These are phyloP conservation scores for Ellobius talpinus DNA, from an alignment of 2,113 vertebrate species.

Conservation along the genomic window DNA sequence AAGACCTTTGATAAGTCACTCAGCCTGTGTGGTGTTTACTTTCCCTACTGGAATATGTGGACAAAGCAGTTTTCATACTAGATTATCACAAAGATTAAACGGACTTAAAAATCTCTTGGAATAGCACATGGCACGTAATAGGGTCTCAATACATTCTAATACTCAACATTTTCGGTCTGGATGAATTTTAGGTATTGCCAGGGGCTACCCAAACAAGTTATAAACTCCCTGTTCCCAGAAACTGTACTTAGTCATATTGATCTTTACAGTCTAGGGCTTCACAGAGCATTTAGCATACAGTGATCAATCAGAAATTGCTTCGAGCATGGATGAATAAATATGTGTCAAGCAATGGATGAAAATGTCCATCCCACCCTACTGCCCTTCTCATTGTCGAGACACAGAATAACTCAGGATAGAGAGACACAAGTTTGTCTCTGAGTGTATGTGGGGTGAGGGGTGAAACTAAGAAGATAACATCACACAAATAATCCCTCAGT, in stretches of 20 bases:
- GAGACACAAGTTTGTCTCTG: neutral
- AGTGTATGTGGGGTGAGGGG: neutral
- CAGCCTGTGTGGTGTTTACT: neutral
- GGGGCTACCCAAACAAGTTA: neutral
- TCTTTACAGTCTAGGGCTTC: neutral
- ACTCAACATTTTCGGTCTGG: neutral
- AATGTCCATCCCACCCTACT: no score
- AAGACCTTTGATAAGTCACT: neutral
- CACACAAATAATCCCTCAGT: constrained; percentile 37
- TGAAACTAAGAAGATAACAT: neutral
- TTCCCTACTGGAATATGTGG: neutral
- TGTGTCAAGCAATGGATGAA: no score
- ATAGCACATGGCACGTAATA: neutral
- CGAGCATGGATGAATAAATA: neutral
- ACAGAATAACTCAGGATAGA: neutral
- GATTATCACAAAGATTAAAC: neutral
- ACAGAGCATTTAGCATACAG: neutral
- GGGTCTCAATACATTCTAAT: neutral
- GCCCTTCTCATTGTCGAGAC: neutral
- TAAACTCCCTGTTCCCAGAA: neutral
- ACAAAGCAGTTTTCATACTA: neutral
- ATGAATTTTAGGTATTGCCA: neutral
- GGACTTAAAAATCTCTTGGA: neutral
- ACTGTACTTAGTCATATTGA: neutral
- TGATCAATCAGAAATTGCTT: neutral